Conservation (phyloP, 2,797 vertebrate genomes). For the Eleutherodactylus coqui region DNA sequence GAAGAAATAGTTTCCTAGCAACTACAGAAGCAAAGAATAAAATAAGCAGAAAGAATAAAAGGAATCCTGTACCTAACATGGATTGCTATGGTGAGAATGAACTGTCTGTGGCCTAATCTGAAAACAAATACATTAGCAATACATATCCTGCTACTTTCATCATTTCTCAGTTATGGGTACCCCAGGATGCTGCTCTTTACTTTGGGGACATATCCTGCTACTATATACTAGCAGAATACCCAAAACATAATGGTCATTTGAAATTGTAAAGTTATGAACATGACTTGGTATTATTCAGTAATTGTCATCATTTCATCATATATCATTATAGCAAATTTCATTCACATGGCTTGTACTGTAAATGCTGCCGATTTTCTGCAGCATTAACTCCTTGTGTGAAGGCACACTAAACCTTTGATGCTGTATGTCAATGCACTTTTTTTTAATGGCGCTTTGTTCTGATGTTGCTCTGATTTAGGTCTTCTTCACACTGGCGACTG, state of each 20-base stretch:
- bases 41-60: conserved; percentile 48
- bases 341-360: no score
- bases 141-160: conserved; percentile 1
- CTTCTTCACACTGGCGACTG: no score
- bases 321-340: no score
- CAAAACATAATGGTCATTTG: neutral
- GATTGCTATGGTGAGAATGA: conserved; percentile 38
- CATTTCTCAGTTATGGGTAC: no score
- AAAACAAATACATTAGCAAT: conserved; percentile 25
- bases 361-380: no score
- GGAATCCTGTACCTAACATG: conserved; percentile 27
- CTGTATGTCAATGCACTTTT: no score
- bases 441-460: no score
- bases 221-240: neutral
- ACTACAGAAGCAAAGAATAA: conserved; percentile 51
- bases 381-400: no score
- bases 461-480: no score
- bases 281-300: neutral
- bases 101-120: neutral
- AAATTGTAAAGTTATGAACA: neutral
- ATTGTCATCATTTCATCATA: neutral
- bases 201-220: neutral
- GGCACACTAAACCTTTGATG: no score
- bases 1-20: conserved; percentile 58
- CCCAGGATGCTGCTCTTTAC: no score